Base-by-base conservation (phyloP, 2,888 invertebrate species). In the Polyploca ridens region DNA sequence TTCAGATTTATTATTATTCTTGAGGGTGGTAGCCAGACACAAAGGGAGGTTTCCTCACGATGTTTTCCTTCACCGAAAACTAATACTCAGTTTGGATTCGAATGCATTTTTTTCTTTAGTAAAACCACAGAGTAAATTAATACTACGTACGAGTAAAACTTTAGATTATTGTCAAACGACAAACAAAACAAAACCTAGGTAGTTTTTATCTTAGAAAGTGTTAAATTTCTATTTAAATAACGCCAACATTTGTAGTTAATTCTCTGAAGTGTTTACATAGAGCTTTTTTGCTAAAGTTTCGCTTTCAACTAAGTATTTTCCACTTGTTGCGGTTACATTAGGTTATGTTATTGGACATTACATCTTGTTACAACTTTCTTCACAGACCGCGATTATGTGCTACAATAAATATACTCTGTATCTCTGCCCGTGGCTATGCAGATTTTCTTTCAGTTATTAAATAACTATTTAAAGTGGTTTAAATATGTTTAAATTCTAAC, bases 331-430 rank as follows among this genome's bases (percentile, higher is more conserved):
- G 76, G 76, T 76, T 62, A 49, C 49, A 66, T 27, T 61, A 63
- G 65, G 58, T 69, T 70, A 62, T 49, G 49, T 49, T 54, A 54
- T 49, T 54, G 54, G 19, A 54, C 54, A 62, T 68, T 66, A 63
- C 64, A 71, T 71, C 62, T 59, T 67, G 58, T 62, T 54, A 62
- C 57, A 68, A 62, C 74, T 75, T 75, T 77, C 76, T 67, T 71
- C 67, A 65, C 11, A 27, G 61, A 69, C 65, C 72, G 33, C 69
- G 10, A 27, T 61, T 64, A 58, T 68, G 14, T 44, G 27, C 10
- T 44, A 35, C 59, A 33, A 33, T 27, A 7, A 16, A 61, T 41
- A 61, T 11, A 14, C 13, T 44, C 13, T 6, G 35, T 35, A 7
- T 35, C n/a, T 13, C 14, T 6, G 46, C n/a, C 46, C n/a, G n/a